Base-by-base conservation (phyloP, 2,888 invertebrate genomes). In the Anoplius nigerrimus region DNA sequence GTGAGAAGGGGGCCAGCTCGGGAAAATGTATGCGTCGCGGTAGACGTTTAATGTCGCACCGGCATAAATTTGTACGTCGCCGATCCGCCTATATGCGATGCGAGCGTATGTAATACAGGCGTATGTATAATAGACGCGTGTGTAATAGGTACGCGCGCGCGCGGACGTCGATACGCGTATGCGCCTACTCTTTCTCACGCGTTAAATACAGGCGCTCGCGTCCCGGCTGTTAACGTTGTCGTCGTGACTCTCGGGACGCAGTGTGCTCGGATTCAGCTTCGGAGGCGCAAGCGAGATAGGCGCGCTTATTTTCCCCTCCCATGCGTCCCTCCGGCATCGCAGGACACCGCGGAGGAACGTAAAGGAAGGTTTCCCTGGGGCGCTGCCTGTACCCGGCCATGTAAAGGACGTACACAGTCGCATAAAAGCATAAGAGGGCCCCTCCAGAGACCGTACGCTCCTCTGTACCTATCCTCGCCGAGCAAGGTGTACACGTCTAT, bases 61-160 rank as follows among this genome's bases (percentile, higher is more conserved):
- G 76, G 82, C 80, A 84, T 85, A 83, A 84, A 84, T 83, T 84
- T 84, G 78, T 82, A 76, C 75, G 67, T 76, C 75, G 71, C 74
- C 80, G 76, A 82, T 82, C 81, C 80, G 74, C 60, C 55, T 27
- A 53, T 59, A 42, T 43, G 60, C n/a, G n/a, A n/a, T 54, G 20
- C 18, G 13, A 22, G 43, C 45, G 18, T 46, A 16, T 53, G 18
- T 34, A 16, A 46, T 48, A 20, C 22, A 59, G 16, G 48, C 27
- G 15, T 46, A 20, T 27, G 27, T 27, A 2, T 2, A 27, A 5
- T 6, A 27, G n/a, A n/a, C 22, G 18, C 18, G 18, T 48, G 18
- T 48, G 5, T 48, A n/a, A n/a, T n/a, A n/a, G 13, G 5, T n/a
- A 48, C 18, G 18, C n/a, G 51, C 51, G 51, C n/a, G 51, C 51